phyloP scores from a whole-genome alignment of 2,888 invertebrate species.

The Chrysotoxum bicinctum region DNA sequence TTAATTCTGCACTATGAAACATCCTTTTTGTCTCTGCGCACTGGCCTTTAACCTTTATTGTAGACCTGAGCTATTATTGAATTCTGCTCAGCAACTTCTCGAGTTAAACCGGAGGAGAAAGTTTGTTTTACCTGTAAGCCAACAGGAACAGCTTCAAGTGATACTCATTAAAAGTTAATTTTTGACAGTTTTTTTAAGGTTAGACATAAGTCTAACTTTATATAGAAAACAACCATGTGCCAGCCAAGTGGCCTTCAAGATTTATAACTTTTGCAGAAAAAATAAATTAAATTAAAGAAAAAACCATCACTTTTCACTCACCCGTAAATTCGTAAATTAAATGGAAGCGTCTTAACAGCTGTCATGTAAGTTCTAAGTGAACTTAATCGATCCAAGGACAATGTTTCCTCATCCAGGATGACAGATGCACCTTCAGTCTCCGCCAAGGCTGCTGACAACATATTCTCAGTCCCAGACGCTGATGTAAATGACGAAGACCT shows the following conservation, averaged over 20 bases:
- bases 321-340: constrained; percentile 81
- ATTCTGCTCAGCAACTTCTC: too few relatives aligned
- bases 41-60: too few relatives aligned
- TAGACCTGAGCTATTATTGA: too few relatives aligned
- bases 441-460: constrained; percentile 28
- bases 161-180: too few relatives aligned
- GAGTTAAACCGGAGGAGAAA: too few relatives aligned
- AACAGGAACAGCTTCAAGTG: too few relatives aligned
- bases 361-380: constrained; percentile 81
- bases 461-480: constrained; percentile 60
- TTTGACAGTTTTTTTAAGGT: too few relatives aligned
- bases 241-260: not conserved
- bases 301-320: constrained; percentile 76
- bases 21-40: too few relatives aligned
- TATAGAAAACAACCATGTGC: not conserved
- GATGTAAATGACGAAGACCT: constrained; percentile 62
- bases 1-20: too few relatives aligned
- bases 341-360: constrained; percentile 81
- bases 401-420: constrained; percentile 79
- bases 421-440: constrained; percentile 74
- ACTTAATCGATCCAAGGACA: constrained; percentile 81
- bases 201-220: too few relatives aligned
- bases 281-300: not conserved
- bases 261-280: not conserved
- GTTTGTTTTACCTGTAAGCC: too few relatives aligned